Evolutionary conservation across 2,797 vertebrate genomes (phyloP), one percentile per base, ranked within the genome.

Genomic region (Rhynchotus rufescens): DNA sequence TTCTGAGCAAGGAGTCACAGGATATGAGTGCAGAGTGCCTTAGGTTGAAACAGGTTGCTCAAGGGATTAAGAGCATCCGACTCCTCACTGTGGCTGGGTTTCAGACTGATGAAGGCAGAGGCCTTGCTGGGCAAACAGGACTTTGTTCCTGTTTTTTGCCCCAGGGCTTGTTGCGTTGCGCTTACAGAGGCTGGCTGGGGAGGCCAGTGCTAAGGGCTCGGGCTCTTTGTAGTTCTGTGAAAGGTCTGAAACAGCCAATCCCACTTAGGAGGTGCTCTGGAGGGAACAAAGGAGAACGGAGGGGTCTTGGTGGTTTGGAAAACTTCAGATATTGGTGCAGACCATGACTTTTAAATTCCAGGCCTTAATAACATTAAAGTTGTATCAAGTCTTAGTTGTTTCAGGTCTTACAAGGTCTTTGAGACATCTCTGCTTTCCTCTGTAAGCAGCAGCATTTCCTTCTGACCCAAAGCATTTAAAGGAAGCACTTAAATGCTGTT

Each of bases 281-380:
- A 73, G 45, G 20, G 8, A n/a, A 64, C 73, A 36, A 1, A 1
- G 44, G 42, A 88, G 26, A 76, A 67, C 3, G 9, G 26, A 56
- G 12, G 6, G 28, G 10, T 17, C 23, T 19, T 42, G 34, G 38
- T 74, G 15, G 3, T 73, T 67, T 42, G 20, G 56, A 81, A 92
- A 85, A n/a, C 16, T 73, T 15, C 13, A 36, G 42, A 79, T 21
- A 26, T 15, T 85, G 79, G 74, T 67, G 40, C 22, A 38, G 16
- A 52, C 57, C 22, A 30, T 23, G 36, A 86, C 40, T 77, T 86
- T 84, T 36, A 78, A 73, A 65, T 67, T 67, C 86, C 52, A 62
- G 32, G 20, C 40, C 10, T 6, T 19, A 34, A 14, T 54, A 49
- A 60, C 25, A 10, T 52, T 32, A 32, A 52, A 59, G 38, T 44